phyloP scores from a whole-genome alignment of 1,140 invertebrate species.

The Bemisia tabaci region DNA sequence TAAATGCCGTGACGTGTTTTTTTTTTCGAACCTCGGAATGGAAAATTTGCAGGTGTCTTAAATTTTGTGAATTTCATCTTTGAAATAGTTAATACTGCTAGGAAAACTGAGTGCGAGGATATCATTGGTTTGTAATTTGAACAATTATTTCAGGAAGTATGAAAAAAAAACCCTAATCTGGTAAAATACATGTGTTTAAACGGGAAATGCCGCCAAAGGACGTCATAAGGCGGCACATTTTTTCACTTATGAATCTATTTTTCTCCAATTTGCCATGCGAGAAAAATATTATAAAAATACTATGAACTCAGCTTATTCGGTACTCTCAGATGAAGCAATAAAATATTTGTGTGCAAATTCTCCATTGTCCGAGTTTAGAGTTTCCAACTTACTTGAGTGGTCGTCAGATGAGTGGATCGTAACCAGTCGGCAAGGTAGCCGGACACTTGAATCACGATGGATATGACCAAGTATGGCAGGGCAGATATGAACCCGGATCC shows the following conservation, averaged over 20 bases:
- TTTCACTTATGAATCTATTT: no score
- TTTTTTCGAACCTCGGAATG: neutral
- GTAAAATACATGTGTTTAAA: neutral
- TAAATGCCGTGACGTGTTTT: no score
- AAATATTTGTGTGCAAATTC: neutral
- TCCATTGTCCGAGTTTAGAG: conserved; percentile 33
- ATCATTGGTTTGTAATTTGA: neutral
- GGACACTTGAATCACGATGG: conserved; percentile 56
- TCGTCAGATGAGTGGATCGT: conserved; percentile 45
- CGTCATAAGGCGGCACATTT: no score
- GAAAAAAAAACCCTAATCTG: neutral
- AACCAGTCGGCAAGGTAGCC: conserved; percentile 70
- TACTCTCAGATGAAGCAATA: no score
- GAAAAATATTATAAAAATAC: neutral
- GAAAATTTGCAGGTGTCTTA: neutral
- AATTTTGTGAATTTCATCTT: no score
- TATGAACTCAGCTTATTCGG: neutral
- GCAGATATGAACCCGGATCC: conserved; percentile 68
- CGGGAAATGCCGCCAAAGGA: no score
- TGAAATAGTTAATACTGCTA: no score
- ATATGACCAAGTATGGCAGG: conserved; percentile 75
- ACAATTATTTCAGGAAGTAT: no score
- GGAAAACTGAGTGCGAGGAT: no score
- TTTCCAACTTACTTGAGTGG: conserved; percentile 39
- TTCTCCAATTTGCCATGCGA: no score